phyloP scores from a whole-genome alignment of 2,797 vertebrate genomes.

The Chiloscyllium punctatum region DNA sequence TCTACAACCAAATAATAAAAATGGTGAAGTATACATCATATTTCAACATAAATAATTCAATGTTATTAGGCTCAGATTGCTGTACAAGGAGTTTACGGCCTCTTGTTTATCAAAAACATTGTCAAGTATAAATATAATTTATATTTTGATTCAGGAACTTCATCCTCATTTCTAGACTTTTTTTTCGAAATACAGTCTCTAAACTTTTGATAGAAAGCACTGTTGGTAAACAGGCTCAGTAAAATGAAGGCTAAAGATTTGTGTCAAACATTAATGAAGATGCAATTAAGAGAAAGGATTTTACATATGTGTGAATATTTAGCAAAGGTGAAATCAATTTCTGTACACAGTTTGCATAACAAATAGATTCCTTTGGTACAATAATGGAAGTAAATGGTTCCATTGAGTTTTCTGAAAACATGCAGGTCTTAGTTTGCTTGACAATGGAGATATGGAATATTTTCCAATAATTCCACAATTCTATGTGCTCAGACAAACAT shows the following conservation, averaged over 20 bases:
- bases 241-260: neutral
- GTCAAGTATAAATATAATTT: constrained; percentile 34
- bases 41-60: neutral
- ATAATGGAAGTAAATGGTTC: neutral
- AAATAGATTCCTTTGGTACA: constrained; percentile 28
- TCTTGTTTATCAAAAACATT: neutral
- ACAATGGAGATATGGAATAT: neutral
- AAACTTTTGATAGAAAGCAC: neutral
- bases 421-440: neutral
- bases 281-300: neutral
- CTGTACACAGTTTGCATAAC: constrained; percentile 4
- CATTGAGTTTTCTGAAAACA: neutral
- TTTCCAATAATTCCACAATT: neutral
- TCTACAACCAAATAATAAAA: constrained; percentile 9
- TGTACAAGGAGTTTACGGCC: neutral
- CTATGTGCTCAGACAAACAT: constrained; percentile 2
- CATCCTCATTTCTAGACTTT: neutral
- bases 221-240: constrained; percentile 9
- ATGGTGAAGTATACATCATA: neutral
- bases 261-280: neutral
- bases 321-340: neutral
- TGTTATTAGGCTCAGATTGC: constrained; percentile 26
- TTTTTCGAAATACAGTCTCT: neutral
- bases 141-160: constrained; percentile 3
- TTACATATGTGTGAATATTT: neutral